Percentiles rank a stretch among this genome's conserved stretches.
phyloP scores from a whole-genome alignment of 1,140 invertebrate species.

The Stenopsyche tienmushanensis region DNA sequence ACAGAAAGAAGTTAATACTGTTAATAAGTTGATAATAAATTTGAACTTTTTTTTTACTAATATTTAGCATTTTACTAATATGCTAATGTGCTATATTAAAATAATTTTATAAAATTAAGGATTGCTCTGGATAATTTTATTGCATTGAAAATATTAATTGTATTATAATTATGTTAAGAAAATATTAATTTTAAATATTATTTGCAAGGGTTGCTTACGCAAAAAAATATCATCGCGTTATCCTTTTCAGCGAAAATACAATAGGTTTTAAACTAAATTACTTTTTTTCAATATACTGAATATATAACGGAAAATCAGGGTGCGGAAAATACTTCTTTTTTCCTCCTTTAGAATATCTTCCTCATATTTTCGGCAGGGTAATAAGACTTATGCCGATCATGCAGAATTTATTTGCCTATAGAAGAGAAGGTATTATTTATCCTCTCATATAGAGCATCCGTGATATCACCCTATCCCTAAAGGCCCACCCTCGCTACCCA shows the following conservation, averaged over 20 bases:
- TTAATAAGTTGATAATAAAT: too few species aligned
- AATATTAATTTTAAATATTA: not conserved
- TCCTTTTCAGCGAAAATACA: too few species aligned
- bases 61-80: too few species aligned
- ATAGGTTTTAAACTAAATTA: too few species aligned
- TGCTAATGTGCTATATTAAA: too few species aligned
- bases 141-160: too few species aligned
- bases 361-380: constrained; percentile 10
- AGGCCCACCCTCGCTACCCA: not conserved
- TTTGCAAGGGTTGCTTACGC: not conserved
- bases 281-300: too few species aligned
- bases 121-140: too few species aligned
- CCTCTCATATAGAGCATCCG: constrained; percentile 1
- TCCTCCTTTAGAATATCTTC: not conserved
- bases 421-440: constrained; percentile 13
- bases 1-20: too few species aligned
- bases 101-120: too few species aligned
- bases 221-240: too few species aligned
- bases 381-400: constrained; percentile 26
- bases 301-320: constrained; percentile 6
- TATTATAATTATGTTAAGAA: not conserved
- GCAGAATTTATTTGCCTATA: constrained; percentile 26
- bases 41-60: too few species aligned
- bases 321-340: constrained; percentile 12
- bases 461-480: constrained; percentile 6